Evolutionary conservation across 2,888 invertebrate genomes (phyloP), one percentile per base, ranked within the genome.

Genomic region (Blera fallax): DNA sequence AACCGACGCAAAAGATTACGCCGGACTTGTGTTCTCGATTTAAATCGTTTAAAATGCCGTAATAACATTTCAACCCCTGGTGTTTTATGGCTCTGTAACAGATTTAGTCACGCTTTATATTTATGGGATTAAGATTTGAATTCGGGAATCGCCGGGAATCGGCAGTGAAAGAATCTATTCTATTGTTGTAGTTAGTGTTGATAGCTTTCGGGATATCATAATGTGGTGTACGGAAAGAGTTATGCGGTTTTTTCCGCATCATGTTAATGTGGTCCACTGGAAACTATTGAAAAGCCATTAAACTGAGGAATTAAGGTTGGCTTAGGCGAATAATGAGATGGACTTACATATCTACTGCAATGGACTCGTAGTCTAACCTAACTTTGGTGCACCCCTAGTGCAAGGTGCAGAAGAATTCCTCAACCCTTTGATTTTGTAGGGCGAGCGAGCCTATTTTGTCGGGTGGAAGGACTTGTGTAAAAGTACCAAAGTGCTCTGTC

Each of bases 41-140:
- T 87, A 87, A 88, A 88, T 87, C 87, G 87, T 84, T 87, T 88
- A 87, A 87, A 88, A 88, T 67, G 82, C 78, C 77, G 62, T 87
- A 87, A 87, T 88, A 87, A 87, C 83, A 87, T 81, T 87, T 73
- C 87, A 87, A 78, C 87, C 88, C 88, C 87, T 64, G 87, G 87
- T 87, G 88, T 87, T 88, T 87, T 88, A 88, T 87, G 88, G 87
- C 87, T 88, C 79, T 87, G 87, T 87, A 88, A 87, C 88, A 88
- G 87, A 88, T 88, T 88, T 87, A 87, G 82, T 80, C 80, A 87
- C 85, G 87, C 79, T 87, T 83, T 69, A 80, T 87, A 82, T 87
- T 87, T 87, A 87, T 84, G 76, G 84, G 87, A 87, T 88, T 81
- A 85, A 85, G 85, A 81, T 77, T 77, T 77, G 72, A 65, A 77